These are phyloP conservation scores for Muscicapa striata DNA, from an alignment of 2,797 vertebrate species.

Conservation along the genomic window DNA sequence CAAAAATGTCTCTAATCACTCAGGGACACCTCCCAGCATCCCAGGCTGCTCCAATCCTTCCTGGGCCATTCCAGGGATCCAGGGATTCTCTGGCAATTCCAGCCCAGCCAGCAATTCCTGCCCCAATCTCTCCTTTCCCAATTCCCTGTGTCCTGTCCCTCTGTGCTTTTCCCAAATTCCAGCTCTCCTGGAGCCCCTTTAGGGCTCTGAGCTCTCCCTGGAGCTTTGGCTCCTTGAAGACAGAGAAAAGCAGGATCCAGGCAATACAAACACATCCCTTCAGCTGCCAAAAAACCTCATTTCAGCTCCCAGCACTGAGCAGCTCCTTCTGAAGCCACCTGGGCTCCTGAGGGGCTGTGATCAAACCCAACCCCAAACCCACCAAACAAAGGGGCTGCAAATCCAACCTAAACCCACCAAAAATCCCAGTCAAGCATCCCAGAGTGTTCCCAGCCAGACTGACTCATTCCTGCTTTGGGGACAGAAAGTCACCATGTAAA, in stretches of 20 bases:
- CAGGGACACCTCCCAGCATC: too few relatives aligned
- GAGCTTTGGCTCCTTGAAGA: neutral
- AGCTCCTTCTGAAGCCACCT: neutral
- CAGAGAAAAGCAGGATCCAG: neutral
- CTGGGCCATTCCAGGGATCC: too few relatives aligned
- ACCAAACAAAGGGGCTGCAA: neutral
- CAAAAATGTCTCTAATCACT: too few relatives aligned
- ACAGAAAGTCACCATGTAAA: fast-evolving
- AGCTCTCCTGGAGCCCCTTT: neutral
- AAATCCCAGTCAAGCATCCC: neutral
- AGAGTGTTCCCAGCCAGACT: neutral
- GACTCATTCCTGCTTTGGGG: fast-evolving
- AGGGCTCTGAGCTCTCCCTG: neutral
- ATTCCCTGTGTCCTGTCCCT: neutral
- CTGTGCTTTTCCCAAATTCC: fast-evolving
- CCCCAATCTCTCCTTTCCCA: neutral
- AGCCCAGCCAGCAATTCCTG: neutral
- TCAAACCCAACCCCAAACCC: neutral
- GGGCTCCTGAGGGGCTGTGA: neutral
- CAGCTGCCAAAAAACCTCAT: neutral
- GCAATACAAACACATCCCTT: neutral
- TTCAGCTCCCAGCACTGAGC: neutral
- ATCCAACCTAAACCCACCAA: neutral
- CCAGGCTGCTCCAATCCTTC: too few relatives aligned
- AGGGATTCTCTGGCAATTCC: too few relatives aligned